Evolutionary conservation across 2,797 vertebrate species (phyloP).

Genomic region (Sitta carolinensis): DNA sequence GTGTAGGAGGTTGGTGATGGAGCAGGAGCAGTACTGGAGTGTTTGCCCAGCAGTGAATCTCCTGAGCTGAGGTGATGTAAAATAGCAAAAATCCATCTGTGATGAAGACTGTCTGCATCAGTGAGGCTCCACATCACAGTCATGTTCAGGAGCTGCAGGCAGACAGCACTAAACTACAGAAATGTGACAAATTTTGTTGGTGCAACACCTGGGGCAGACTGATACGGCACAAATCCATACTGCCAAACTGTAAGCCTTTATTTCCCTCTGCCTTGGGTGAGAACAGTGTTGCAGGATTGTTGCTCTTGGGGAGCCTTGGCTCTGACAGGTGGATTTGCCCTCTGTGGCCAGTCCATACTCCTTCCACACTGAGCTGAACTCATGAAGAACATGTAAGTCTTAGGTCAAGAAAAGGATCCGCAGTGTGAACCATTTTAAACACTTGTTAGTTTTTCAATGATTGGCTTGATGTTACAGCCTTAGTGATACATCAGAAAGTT

Average conservation of each 20-base stretch:
- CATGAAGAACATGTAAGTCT: neutral
- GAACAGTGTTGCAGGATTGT: neutral
- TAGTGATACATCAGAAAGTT: neutral
- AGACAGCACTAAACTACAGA: neutral
- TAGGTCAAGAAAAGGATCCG: neutral
- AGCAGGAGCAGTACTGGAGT: neutral
- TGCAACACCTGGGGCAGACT: neutral
- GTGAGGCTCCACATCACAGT: accelerated
- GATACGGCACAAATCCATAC: neutral
- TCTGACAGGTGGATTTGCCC: accelerated
- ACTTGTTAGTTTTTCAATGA: neutral
- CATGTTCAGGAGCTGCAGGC: neutral
- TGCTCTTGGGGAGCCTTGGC: neutral
- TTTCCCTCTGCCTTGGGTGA: neutral
- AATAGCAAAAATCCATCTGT: neutral
- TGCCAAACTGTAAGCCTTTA: neutral
- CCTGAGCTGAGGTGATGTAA: neutral
- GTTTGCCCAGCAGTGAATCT: neutral
- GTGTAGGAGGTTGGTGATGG: neutral
- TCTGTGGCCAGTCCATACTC: neutral
- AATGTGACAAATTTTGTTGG: neutral
- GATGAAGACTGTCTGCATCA: neutral
- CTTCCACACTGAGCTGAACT: neutral
- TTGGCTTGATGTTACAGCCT: neutral
- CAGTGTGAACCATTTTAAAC: neutral